These are phyloP conservation scores for Archocentrus centrarchus DNA, from an alignment of 2,113 vertebrate species.

Conservation along the genomic window DNA sequence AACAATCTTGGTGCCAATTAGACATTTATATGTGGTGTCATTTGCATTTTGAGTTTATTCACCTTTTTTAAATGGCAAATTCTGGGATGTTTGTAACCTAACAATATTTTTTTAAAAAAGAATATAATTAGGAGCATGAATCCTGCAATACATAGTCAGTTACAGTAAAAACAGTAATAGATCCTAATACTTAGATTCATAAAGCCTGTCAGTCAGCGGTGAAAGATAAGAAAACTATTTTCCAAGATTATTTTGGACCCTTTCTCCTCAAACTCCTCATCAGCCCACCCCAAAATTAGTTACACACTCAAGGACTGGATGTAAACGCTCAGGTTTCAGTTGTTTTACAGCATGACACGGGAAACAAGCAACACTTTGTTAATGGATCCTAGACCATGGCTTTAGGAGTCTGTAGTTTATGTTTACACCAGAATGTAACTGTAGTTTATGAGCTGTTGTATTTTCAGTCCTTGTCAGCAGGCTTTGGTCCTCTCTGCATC, in stretches of 20 bases:
- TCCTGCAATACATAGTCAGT: neutral
- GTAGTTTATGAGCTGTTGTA: neutral
- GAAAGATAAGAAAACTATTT: neutral
- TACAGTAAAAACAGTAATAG: neutral
- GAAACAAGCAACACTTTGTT: neutral
- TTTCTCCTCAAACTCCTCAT: neutral
- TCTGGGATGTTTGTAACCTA: neutral
- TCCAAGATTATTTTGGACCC: neutral
- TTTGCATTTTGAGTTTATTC: neutral
- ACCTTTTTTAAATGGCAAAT: neutral
- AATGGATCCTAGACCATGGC: neutral
- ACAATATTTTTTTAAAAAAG: too few species aligned
- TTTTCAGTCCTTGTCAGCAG: neutral
- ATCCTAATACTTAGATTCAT: neutral
- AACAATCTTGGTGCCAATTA: neutral
- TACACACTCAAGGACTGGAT: neutral
- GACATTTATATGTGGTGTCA: neutral
- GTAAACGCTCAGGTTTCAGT: neutral
- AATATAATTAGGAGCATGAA: neutral
- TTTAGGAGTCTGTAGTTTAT: neutral
- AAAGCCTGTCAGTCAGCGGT: rapidly evolving
- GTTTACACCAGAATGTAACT: neutral
- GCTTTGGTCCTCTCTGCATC: neutral
- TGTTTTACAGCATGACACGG: neutral
- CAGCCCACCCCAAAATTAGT: neutral